phyloP scores from a whole-genome alignment of 2,888 invertebrate genomes.

The Coelopa pilipes region DNA sequence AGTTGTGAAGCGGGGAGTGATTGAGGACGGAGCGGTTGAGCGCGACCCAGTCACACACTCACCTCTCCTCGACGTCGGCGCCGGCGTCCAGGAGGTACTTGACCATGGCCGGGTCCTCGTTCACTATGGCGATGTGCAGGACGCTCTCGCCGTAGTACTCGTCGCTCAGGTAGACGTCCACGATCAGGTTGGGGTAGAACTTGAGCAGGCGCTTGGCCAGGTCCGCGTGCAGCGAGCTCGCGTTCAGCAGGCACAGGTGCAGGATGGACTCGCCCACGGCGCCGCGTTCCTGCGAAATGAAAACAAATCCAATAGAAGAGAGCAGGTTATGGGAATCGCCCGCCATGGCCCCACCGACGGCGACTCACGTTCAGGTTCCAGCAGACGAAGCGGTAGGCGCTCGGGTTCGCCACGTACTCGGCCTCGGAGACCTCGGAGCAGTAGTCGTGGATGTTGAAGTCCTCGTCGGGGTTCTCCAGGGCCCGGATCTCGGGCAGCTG shows the following conservation, averaged over 20 bases:
- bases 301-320: neutral
- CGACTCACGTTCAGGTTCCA: conserved; percentile 81
- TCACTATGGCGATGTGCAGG: conserved; percentile 97
- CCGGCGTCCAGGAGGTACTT: conserved; percentile 92
- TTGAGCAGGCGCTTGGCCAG: conserved; percentile 90
- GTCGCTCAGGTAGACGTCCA: conserved; percentile 95
- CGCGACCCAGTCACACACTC: neutral
- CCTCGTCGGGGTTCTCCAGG: conserved; percentile 87
- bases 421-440: conserved; percentile 75
- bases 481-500: conserved; percentile 80
- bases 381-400: conserved; percentile 84
- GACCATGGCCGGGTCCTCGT: conserved; percentile 98
- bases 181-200: conserved; percentile 94
- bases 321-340: neutral
- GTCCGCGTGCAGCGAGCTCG: conserved; percentile 91
- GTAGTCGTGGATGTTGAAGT: conserved; percentile 84
- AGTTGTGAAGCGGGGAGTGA: no score
- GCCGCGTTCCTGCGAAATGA: conserved; percentile 77
- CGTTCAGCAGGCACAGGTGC: conserved; percentile 91
- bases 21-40: neutral
- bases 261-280: conserved; percentile 96
- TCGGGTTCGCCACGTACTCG: conserved; percentile 74
- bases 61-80: conserved; percentile 86
- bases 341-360: no score
- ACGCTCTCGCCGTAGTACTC: conserved; percentile 98